Evolutionary conservation across 2,797 vertebrate genomes (phyloP).

Genomic region (Falco berigora): DNA sequence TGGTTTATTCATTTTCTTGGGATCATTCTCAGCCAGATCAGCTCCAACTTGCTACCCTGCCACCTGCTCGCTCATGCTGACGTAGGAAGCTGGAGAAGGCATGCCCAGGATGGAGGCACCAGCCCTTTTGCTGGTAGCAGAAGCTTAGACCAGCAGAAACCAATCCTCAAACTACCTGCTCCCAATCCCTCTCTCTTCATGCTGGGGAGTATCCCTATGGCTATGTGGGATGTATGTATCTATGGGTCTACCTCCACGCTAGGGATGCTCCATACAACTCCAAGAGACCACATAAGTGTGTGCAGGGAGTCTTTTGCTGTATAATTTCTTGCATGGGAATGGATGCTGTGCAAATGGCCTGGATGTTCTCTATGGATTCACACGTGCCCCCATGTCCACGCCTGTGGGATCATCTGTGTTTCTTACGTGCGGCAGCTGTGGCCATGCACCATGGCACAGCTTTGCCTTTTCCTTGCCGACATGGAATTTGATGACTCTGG

Average conservation of each 20-base stretch:
- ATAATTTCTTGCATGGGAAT: neutral
- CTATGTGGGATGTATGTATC: neutral
- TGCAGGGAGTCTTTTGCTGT: neutral
- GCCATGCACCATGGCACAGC: accelerated
- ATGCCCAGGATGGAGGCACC: neutral
- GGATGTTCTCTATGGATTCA: neutral
- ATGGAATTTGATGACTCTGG: neutral
- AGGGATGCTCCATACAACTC: neutral
- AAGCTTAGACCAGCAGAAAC: neutral
- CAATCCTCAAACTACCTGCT: neutral
- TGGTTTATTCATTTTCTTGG: neutral
- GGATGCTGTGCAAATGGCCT: neutral
- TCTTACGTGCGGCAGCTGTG: neutral
- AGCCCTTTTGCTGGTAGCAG: neutral
- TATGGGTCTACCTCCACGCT: neutral
- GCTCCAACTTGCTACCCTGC: neutral
- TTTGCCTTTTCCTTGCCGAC: neutral
- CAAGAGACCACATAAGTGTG: neutral
- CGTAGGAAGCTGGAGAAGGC: neutral
- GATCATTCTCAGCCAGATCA: neutral
- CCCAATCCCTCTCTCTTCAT: neutral
- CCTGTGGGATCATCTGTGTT: neutral
- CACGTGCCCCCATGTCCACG: accelerated
- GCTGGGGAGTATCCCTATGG: neutral
- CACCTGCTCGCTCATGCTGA: neutral